Conservation (phyloP, 2,113 vertebrate species). For the Osmerus mordax region DNA sequence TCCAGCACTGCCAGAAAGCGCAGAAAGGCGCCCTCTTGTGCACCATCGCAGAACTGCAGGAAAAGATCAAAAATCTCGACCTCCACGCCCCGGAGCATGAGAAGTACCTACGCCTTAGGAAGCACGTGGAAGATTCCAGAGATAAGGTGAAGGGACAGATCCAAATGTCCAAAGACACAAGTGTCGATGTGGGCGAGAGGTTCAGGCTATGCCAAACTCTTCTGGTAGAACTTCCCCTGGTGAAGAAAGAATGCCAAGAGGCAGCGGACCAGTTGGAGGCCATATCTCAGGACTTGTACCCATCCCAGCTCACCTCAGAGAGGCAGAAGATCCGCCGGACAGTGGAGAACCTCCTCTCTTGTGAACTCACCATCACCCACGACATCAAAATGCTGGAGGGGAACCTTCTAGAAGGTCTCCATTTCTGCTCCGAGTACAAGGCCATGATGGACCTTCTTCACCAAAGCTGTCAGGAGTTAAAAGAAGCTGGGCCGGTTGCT, state of each 20-base stretch:
- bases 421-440: constrained; percentile 57
- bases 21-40: constrained; percentile 53
- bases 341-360: constrained; percentile 61
- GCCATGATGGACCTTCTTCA: constrained; percentile 63
- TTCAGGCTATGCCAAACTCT: constrained; percentile 69
- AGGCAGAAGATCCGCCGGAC: constrained; percentile 62
- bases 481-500: constrained; percentile 59
- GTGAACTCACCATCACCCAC: constrained; percentile 64
- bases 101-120: constrained; percentile 66
- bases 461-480: constrained; percentile 63
- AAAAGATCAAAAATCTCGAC: constrained; percentile 62
- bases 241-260: constrained; percentile 70
- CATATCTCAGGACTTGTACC: constrained; percentile 63
- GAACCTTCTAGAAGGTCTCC: constrained; percentile 47
- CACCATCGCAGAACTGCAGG: constrained; percentile 65
- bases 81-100: constrained; percentile 57
- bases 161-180: constrained; percentile 43
- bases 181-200: constrained; percentile 45
- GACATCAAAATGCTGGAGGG: constrained; percentile 63
- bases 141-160: constrained; percentile 65
- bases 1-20: constrained; percentile 56
- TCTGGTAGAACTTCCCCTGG: constrained; percentile 69
- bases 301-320: constrained; percentile 70
- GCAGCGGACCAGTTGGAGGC: constrained; percentile 68
- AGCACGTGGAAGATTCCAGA: constrained; percentile 65